Evolutionary conservation across 2,888 invertebrate genomes (phyloP).

Genomic region (Phorcus lineatus): DNA sequence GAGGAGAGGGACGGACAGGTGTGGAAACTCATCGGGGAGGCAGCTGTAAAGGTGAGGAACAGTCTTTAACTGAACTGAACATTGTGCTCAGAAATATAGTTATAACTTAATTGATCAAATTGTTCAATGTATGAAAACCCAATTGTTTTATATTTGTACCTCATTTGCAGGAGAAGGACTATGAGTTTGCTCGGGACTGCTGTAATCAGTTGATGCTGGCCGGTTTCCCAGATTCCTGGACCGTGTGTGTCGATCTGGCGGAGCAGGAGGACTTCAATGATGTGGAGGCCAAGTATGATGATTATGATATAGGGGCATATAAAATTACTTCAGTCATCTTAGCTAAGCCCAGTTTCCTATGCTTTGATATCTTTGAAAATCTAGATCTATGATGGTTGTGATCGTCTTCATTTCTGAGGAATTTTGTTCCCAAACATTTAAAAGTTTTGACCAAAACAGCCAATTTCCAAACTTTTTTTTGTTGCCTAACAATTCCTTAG

Average conservation of each 20-base stretch:
- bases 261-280: constrained; percentile 77
- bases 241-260: constrained; percentile 78
- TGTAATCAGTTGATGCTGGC: constrained; percentile 78
- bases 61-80: not conserved
- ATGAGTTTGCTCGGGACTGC: constrained; percentile 76
- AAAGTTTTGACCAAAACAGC: too few species aligned
- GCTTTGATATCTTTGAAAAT: too few species aligned
- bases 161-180: constrained; percentile 72
- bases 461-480: too few species aligned
- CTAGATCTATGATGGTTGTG: too few species aligned
- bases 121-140: too few species aligned
- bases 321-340: not conserved
- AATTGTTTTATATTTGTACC: not conserved
- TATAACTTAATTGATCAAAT: too few species aligned
- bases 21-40: constrained; percentile 78
- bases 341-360: too few species aligned
- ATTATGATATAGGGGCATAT: not conserved
- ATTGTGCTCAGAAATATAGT: too few species aligned
- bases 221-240: constrained; percentile 78
- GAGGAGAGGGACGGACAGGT: constrained; percentile 77
- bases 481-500: too few species aligned
- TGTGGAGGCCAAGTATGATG: constrained; percentile 71
- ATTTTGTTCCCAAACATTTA: too few species aligned
- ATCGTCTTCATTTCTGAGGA: too few species aligned
- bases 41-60: constrained; percentile 77